phyloP scores from a whole-genome alignment of 2,113 vertebrate species.

The Planiliza haematocheilus region DNA sequence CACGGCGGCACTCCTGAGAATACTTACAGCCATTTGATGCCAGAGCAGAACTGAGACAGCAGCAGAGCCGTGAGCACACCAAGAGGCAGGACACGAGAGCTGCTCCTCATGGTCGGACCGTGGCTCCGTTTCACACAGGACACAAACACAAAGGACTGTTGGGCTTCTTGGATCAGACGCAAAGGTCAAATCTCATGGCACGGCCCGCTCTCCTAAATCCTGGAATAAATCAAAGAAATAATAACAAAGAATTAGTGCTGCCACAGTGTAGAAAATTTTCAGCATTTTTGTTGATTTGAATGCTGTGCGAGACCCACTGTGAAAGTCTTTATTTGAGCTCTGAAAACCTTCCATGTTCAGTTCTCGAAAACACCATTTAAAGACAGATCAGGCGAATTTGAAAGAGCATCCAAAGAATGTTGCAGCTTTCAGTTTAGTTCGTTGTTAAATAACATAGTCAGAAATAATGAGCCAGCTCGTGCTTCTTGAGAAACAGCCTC shows the following conservation, averaged over 20 bases:
- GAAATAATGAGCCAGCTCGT: not conserved
- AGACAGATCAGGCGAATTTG: not conserved
- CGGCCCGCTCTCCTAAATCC: slow-evolving; percentile 47
- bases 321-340: not conserved
- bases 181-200: slow-evolving; percentile 75
- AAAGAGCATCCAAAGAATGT: not conserved
- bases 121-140: slow-evolving; percentile 56
- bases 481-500: not conserved
- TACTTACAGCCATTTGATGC: slow-evolving; percentile 99
- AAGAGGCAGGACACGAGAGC: slow-evolving; percentile 81
- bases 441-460: not conserved
- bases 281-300: not conserved
- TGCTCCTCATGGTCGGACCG: slow-evolving; percentile 80
- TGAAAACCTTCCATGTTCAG: not conserved
- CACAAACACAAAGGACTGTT: slow-evolving; percentile 43
- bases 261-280: not conserved
- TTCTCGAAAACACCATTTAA: not conserved
- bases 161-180: slow-evolving; percentile 61
- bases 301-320: not conserved
- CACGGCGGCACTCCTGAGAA: slow-evolving; percentile 11
- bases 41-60: slow-evolving; percentile 89
- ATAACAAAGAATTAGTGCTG: not conserved
- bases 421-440: not conserved
- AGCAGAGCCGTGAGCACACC: slow-evolving; percentile 88
- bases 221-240: slow-evolving; percentile 42